These are phyloP conservation scores for Chaetogeoica ovagalla DNA, from an alignment of 2,888 invertebrate genomes.

Conservation along the genomic window DNA sequence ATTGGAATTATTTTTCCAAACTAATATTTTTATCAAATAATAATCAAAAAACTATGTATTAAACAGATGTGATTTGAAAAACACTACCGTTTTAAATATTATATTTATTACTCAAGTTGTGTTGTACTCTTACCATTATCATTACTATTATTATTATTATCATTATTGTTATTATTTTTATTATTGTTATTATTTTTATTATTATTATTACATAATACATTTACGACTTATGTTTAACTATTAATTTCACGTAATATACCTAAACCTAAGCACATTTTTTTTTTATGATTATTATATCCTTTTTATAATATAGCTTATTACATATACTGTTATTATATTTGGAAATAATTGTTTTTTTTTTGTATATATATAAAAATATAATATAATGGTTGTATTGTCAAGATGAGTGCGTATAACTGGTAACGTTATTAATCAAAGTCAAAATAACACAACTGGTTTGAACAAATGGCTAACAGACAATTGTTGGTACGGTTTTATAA, in stretches of 20 bases:
- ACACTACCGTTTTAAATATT: too few relatives aligned
- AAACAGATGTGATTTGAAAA: background rate
- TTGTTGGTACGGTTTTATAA: conserved; percentile 18
- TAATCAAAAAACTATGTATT: background rate
- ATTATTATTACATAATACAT: background rate
- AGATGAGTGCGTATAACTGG: conserved; percentile 30
- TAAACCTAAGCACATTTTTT: background rate
- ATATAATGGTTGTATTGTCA: conserved; percentile 32
- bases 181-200: background rate
- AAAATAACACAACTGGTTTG: conserved; percentile 49
- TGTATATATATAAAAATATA: conserved; percentile 25
- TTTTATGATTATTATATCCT: conserved; percentile 12
- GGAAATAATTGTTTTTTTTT: conserved; percentile 43
- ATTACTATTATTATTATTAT: too few relatives aligned
- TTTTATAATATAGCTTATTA: conserved; percentile 2
- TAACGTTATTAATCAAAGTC: conserved; percentile 50
- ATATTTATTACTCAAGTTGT: too few relatives aligned
- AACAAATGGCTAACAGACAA: conserved; percentile 46
- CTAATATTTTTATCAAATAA: background rate
- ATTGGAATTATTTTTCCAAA: background rate
- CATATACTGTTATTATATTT: conserved; percentile 8
- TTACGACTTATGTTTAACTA: background rate
- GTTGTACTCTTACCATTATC: too few relatives aligned
- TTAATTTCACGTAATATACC: background rate
- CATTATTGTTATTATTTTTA: too few relatives aligned